These are phyloP conservation scores for Melanotaenia nigrans DNA, from an alignment of 2,797 vertebrate species.

Conservation along the genomic window DNA sequence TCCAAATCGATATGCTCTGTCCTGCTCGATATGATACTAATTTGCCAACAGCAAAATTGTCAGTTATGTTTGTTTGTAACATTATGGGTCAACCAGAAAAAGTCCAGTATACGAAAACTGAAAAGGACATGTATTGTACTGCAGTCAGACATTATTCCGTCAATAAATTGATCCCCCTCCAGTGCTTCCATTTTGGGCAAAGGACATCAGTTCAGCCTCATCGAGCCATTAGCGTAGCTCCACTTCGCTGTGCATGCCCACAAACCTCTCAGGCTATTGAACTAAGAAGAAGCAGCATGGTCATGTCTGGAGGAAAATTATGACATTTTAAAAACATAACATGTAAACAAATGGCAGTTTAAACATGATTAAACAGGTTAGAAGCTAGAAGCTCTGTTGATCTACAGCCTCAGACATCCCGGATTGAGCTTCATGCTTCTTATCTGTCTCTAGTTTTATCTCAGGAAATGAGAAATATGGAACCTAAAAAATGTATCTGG, in stretches of 20 bases:
- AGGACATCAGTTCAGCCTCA: not conserved
- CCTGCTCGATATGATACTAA: not conserved
- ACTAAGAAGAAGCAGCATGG: not conserved
- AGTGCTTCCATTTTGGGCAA: not conserved
- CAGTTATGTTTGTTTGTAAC: not conserved
- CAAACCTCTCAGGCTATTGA: not conserved
- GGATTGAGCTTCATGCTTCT: too few species aligned
- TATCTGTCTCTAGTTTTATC: not conserved
- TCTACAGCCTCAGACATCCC: not conserved
- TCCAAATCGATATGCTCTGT: not conserved
- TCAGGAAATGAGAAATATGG: not conserved
- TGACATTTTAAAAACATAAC: not conserved
- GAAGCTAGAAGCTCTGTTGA: not conserved
- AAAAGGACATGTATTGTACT: not conserved
- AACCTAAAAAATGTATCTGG: not conserved
- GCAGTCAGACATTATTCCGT: not conserved
- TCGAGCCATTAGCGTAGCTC: not conserved
- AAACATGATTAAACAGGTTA: not conserved
- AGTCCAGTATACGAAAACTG: not conserved
- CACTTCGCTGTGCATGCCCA: not conserved
- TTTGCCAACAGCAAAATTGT: not conserved
- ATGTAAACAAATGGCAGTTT: not conserved
- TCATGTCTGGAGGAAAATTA: not conserved
- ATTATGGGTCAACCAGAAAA: not conserved
- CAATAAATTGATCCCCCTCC: not conserved